Evolutionary conservation across 23 tunicate genomes (phyloP).

Genomic region (Botrylloides violaceus): DNA sequence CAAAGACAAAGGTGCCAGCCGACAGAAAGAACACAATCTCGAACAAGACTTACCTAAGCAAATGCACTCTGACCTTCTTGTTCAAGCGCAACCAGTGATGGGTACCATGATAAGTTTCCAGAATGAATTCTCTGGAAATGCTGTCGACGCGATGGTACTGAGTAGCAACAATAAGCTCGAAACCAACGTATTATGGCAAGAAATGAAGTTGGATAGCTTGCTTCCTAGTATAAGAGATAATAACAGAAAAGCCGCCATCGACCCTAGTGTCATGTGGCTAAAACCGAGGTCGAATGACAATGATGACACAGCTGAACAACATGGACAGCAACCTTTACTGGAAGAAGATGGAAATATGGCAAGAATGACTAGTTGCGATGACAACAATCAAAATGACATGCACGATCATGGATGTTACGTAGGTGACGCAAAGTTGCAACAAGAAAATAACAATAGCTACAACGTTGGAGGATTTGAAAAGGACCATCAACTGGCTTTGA

Average conservation of each 20-base stretch:
- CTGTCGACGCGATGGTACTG: slow-evolving; percentile 5
- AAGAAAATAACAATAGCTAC: not conserved
- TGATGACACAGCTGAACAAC: slow-evolving; percentile 8
- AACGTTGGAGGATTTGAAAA: slow-evolving; percentile 5
- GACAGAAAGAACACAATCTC: not conserved
- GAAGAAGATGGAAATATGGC: not conserved
- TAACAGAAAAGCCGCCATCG: not conserved
- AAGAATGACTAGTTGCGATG: not conserved
- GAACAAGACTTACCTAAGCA: not conserved
- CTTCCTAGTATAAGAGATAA: not conserved
- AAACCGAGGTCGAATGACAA: too few species aligned
- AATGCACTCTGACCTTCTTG: not conserved
- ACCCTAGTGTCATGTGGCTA: slow-evolving; percentile 2
- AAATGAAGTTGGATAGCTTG: slow-evolving; percentile 13
- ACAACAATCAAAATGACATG: slow-evolving; percentile 3
- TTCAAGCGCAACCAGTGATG: not conserved
- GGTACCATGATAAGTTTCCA: slow-evolving; percentile 2
- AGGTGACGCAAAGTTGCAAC: slow-evolving; percentile 3
- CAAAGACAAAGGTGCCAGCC: not conserved
- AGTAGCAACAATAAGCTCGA: not conserved
- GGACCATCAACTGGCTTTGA: not conserved
- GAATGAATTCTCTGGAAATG: not conserved
- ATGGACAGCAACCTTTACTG: not conserved
- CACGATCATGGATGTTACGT: not conserved
- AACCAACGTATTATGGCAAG: slow-evolving; percentile 13